Evolutionary conservation across 2,888 invertebrate genomes (phyloP).

Genomic region (Pogonocherus hispidulus): DNA sequence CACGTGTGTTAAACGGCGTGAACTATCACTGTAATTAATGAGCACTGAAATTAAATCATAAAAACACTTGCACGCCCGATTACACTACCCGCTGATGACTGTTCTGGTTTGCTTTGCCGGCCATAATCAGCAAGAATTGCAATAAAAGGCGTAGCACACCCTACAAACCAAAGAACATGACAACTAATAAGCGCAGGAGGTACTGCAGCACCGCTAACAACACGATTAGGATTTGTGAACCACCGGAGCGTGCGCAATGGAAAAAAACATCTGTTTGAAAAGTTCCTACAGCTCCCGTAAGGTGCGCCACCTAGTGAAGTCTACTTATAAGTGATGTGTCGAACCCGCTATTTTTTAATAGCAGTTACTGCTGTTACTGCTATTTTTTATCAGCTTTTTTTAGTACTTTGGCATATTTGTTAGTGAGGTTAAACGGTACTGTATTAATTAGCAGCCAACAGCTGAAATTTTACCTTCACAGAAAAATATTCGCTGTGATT

Average conservation of each 20-base stretch:
- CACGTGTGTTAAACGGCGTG: constrained; percentile 45
- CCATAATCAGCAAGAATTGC: constrained; percentile 30
- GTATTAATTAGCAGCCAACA: too few relatives aligned
- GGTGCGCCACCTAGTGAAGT: constrained; percentile 26
- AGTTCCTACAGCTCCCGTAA: constrained; percentile 5
- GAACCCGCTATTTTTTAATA: too few relatives aligned
- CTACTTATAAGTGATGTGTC: too few relatives aligned
- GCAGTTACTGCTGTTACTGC: too few relatives aligned
- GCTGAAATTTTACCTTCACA: too few relatives aligned
- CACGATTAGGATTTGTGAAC: constrained; percentile 37
- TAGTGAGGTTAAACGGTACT: too few relatives aligned
- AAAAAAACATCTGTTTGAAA: constrained; percentile 19
- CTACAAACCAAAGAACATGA: constrained; percentile 64
- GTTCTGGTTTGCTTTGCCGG: constrained; percentile 34
- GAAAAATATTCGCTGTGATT: too few relatives aligned
- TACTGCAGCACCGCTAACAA: constrained; percentile 39
- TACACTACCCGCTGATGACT: constrained; percentile 17
- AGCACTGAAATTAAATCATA: constrained; percentile 30
- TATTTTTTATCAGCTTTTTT: too few relatives aligned
- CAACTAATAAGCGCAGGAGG: constrained; percentile 61
- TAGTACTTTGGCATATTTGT: too few relatives aligned
- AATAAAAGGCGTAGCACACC: constrained; percentile 55
- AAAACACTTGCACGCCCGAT: constrained; percentile 28
- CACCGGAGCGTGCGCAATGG: constrained; percentile 34
- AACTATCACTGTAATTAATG: constrained; percentile 12